Conservation (phyloP, 2,113 vertebrate species). For the Anarhynchus alexandrinus region DNA sequence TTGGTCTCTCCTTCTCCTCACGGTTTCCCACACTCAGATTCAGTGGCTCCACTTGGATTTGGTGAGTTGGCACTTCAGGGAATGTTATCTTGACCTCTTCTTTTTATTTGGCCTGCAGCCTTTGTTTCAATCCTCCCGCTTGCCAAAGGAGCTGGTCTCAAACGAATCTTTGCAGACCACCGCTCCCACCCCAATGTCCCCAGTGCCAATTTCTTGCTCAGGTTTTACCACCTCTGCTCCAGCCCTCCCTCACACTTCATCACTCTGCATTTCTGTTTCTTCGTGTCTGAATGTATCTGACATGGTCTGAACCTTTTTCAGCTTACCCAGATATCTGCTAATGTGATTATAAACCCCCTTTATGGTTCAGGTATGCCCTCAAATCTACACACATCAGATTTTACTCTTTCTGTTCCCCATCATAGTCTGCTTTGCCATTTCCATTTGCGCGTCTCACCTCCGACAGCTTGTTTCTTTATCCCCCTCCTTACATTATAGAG, state of each 20-base stretch:
- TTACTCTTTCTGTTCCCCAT: not conserved
- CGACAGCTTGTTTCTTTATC: not conserved
- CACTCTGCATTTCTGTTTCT: not conserved
- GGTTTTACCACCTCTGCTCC: not conserved
- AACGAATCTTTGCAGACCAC: not conserved
- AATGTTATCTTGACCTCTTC: constrained; percentile 25
- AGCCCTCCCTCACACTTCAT: not conserved
- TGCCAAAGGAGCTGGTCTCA: not conserved
- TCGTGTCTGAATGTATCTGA: not conserved
- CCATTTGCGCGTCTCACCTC: not conserved
- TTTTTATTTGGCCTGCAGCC: not conserved
- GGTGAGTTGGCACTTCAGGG: not conserved
- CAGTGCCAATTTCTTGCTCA: not conserved
- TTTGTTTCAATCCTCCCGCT: constrained; percentile 6
- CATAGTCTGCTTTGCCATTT: not conserved
- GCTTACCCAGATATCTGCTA: not conserved
- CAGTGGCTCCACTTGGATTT: not conserved
- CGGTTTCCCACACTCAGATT: constrained; percentile 22
- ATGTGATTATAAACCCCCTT: not conserved
- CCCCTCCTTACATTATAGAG: not conserved
- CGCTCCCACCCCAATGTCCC: not conserved
- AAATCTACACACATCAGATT: not conserved
- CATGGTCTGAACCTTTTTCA: not conserved
- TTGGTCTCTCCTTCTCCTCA: constrained; percentile 6
- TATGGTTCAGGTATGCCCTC: not conserved